Conservation (phyloP, 2,888 invertebrate genomes). For the Abscondita cerata region DNA sequence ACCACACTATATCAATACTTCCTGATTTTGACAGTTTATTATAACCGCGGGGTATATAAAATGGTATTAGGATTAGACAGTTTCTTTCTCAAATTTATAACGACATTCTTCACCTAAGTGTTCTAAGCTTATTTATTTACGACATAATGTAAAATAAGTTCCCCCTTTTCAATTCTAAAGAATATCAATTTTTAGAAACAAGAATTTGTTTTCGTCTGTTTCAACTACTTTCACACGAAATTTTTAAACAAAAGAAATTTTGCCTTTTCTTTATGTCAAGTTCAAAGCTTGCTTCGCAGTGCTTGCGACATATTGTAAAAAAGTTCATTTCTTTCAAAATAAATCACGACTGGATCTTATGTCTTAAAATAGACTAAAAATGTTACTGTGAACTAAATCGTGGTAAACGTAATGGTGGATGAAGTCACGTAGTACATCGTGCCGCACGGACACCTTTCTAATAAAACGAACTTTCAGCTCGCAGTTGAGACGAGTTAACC, state of each 20-base stretch:
- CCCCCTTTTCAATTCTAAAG: background rate
- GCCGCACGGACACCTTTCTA: slow-evolving; percentile 1
- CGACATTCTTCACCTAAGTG: slow-evolving; percentile 28
- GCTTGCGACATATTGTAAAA: background rate
- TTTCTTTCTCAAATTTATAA: slow-evolving; percentile 33
- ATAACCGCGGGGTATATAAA: slow-evolving; percentile 29
- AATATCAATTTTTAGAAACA: background rate
- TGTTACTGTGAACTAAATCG: background rate
- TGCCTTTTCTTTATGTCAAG: no score
- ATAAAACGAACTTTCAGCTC: slow-evolving; percentile 1
- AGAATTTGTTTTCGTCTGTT: no score
- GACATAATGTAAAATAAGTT: slow-evolving; percentile 7
- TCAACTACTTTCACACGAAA: no score
- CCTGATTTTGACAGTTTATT: slow-evolving; percentile 36
- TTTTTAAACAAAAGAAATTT: no score
- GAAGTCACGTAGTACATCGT: slow-evolving; percentile 1
- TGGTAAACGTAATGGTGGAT: background rate
- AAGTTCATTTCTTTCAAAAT: background rate
- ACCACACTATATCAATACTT: slow-evolving; percentile 33
- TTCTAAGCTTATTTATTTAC: slow-evolving; percentile 9
- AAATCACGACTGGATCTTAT: background rate
- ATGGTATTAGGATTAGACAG: slow-evolving; percentile 29
- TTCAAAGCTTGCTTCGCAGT: no score
- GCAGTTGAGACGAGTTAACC: background rate
- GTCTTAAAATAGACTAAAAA: no score